Conservation (phyloP, 1,140 invertebrate species). For the Alviniconcha marisindica region DNA sequence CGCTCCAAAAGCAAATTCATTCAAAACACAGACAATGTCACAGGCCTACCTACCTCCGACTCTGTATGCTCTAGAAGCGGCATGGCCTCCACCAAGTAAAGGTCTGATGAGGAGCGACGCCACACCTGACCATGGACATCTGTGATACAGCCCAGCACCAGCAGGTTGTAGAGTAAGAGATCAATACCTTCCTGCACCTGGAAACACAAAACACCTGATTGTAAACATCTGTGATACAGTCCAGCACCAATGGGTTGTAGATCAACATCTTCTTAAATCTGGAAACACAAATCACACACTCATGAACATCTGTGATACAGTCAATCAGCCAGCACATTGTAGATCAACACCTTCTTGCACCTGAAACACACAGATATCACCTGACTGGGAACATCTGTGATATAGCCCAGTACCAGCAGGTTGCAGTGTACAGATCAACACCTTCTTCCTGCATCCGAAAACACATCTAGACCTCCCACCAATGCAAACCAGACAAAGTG, state of each 20-base stretch:
- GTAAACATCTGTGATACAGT: slow-evolving; percentile 58
- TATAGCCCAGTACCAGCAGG: no score
- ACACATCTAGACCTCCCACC: no score
- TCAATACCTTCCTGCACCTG: slow-evolving; percentile 71
- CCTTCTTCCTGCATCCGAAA: no score
- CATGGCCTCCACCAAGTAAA: slow-evolving; percentile 69
- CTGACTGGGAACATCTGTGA: no score
- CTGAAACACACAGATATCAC: neutral
- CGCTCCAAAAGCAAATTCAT: no score
- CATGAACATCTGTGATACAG: slow-evolving; percentile 58
- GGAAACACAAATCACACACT: slow-evolving; percentile 51
- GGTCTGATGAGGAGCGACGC: slow-evolving; percentile 57
- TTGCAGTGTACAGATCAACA: no score
- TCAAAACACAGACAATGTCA: no score
- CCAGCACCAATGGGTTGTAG: slow-evolving; percentile 69
- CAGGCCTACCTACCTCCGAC: neutral
- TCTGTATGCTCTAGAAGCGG: slow-evolving; percentile 44
- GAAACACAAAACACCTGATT: slow-evolving; percentile 55
- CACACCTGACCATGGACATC: slow-evolving; percentile 66
- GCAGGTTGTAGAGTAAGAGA: slow-evolving; percentile 66
- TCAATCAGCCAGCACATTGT: slow-evolving; percentile 52
- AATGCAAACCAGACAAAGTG: no score
- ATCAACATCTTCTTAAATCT: slow-evolving; percentile 71
- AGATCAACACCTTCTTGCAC: neutral
- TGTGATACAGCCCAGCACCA: slow-evolving; percentile 65